phyloP scores from a whole-genome alignment of 2,888 invertebrate genomes.

The Chironomus riparius region DNA sequence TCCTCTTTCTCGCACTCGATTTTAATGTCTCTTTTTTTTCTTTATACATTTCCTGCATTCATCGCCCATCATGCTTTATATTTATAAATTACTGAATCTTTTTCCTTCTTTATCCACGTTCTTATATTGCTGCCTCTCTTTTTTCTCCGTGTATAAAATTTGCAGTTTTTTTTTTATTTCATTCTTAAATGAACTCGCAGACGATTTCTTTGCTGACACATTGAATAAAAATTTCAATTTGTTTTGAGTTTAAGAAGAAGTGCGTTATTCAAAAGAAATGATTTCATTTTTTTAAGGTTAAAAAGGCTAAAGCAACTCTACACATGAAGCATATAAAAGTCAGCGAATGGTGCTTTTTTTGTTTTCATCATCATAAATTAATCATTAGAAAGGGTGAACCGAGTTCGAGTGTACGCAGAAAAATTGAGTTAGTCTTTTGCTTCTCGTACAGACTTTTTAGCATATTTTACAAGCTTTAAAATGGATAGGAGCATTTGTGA shows the following conservation, averaged over 20 bases:
- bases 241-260: neutral
- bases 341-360: neutral
- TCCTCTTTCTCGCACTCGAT: no score
- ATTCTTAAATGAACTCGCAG: neutral
- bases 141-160: neutral
- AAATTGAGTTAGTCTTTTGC: no score
- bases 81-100: neutral
- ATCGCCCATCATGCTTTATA: neutral
- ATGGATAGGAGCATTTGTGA: no score
- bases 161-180: neutral
- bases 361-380: neutral
- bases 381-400: neutral
- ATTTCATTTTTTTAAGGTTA: neutral
- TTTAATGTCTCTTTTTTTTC: neutral
- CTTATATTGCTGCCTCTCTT: neutral
- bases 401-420: no score
- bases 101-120: neutral
- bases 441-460: no score
- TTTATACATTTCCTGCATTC: neutral
- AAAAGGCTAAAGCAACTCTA: no score
- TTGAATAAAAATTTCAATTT: slow-evolving; percentile 17
- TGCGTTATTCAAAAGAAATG: neutral
- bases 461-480: no score
- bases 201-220: slow-evolving; percentile 5
- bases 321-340: neutral